Evolutionary conservation across 2,797 vertebrate genomes (phyloP).

Genomic region (Oreochromis grahami): DNA sequence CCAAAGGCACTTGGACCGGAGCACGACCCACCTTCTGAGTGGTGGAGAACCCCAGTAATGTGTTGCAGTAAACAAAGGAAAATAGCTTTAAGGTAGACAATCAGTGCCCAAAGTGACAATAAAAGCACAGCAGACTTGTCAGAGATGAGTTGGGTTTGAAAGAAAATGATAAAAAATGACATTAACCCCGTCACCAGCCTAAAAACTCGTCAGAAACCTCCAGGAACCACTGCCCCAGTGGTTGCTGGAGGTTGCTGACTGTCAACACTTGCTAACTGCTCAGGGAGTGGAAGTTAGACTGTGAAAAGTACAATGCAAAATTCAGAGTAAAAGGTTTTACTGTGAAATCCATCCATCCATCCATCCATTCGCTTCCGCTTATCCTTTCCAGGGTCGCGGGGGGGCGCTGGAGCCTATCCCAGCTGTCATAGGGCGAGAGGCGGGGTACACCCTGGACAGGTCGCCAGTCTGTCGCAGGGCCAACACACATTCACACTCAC

Average conservation of each 20-base stretch:
- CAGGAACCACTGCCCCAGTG: too few species aligned
- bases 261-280: neutral
- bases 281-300: rapidly evolving
- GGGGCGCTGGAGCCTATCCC: too few species aligned
- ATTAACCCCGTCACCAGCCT: rapidly evolving
- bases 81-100: neutral
- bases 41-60: neutral
- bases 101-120: neutral
- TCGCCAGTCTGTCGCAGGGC: too few species aligned
- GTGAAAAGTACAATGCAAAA: neutral
- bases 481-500: too few species aligned
- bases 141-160: neutral
- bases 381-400: too few species aligned
- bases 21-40: rapidly evolving
- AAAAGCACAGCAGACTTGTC: neutral
- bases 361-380: too few species aligned
- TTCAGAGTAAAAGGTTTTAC: neutral
- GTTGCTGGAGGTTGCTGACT: too few species aligned
- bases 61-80: neutral
- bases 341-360: too few species aligned
- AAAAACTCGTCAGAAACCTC: too few species aligned
- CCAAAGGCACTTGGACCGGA: neutral
- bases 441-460: too few species aligned
- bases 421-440: too few species aligned
- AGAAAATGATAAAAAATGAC: neutral